Evolutionary conservation across 2,113 vertebrate genomes (phyloP).

Genomic region (Ellobius talpinus): DNA sequence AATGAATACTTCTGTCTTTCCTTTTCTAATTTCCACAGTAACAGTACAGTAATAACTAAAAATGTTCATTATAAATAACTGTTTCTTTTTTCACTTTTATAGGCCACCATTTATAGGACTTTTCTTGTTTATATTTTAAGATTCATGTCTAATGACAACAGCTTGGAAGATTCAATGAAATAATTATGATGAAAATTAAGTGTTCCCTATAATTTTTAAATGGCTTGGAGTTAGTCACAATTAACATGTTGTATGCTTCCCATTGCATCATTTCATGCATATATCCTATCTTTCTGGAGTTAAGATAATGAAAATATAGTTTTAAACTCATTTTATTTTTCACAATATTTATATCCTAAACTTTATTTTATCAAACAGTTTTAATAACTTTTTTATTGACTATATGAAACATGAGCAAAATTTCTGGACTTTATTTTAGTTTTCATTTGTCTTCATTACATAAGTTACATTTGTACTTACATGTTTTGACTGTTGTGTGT

Average conservation of each 20-base stretch:
- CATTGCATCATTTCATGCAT: not conserved
- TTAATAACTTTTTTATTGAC: slow-evolving; percentile 12
- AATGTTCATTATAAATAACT: not conserved
- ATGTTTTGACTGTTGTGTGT: not conserved
- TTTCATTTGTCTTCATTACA: slow-evolving; percentile 38
- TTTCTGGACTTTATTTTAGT: not conserved
- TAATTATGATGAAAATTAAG: slow-evolving; percentile 27
- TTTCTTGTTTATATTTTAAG: slow-evolving; percentile 33
- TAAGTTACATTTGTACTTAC: not conserved
- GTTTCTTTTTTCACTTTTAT: slow-evolving; percentile 32
- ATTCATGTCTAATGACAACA: not conserved
- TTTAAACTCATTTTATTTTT: slow-evolving; percentile 24
- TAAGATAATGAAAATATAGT: not conserved
- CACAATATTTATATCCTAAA: not conserved
- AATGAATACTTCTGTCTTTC: slow-evolving; percentile 8
- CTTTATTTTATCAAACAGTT: slow-evolving; percentile 46
- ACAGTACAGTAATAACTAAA: not conserved
- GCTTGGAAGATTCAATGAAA: slow-evolving; percentile 10
- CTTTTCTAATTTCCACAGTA: not conserved
- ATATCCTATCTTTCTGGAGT: not conserved
- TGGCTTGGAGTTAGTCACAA: not conserved
- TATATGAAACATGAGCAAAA: not conserved
- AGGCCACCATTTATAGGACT: slow-evolving; percentile 15
- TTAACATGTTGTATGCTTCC: not conserved
- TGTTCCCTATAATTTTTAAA: not conserved